Evolutionary conservation across 1,140 invertebrate genomes (phyloP).

Genomic region (Tetranychus urticae): DNA sequence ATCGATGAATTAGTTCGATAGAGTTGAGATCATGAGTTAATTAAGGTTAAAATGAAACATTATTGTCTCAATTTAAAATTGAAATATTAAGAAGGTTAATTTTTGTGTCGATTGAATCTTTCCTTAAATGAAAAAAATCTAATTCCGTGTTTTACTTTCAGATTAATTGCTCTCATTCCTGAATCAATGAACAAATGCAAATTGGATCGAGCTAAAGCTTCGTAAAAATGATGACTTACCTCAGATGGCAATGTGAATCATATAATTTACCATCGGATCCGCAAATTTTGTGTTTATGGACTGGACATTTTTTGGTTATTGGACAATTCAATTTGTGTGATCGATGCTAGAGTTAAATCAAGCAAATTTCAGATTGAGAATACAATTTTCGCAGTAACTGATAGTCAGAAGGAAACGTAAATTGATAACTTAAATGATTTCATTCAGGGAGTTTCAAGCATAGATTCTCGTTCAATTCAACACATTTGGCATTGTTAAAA

Average conservation of each 20-base stretch:
- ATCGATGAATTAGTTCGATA: too few relatives aligned
- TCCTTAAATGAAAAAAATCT: neutral
- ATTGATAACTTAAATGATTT: too few relatives aligned
- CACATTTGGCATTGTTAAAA: too few relatives aligned
- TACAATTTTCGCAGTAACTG: too few relatives aligned
- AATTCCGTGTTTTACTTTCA: neutral
- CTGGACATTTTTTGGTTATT: conserved; percentile 5
- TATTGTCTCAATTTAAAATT: too few relatives aligned
- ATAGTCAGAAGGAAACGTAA: too few relatives aligned
- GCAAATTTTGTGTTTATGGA: conserved; percentile 11
- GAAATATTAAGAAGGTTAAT: neutral
- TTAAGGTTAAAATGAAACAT: too few relatives aligned
- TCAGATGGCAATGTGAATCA: conserved; percentile 8
- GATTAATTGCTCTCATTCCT: neutral
- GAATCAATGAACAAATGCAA: neutral
- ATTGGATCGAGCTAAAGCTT: neutral
- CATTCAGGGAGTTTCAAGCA: too few relatives aligned
- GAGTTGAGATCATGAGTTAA: too few relatives aligned
- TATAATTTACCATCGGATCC: conserved; percentile 12
- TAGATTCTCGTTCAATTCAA: too few relatives aligned
- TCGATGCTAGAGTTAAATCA: neutral
- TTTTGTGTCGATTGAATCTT: neutral
- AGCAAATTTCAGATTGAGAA: too few relatives aligned
- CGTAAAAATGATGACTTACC: neutral
- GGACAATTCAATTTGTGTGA: conserved; percentile 1